These are phyloP conservation scores for Papilio demoleus DNA, from an alignment of 2,888 invertebrate genomes.

Conservation along the genomic window DNA sequence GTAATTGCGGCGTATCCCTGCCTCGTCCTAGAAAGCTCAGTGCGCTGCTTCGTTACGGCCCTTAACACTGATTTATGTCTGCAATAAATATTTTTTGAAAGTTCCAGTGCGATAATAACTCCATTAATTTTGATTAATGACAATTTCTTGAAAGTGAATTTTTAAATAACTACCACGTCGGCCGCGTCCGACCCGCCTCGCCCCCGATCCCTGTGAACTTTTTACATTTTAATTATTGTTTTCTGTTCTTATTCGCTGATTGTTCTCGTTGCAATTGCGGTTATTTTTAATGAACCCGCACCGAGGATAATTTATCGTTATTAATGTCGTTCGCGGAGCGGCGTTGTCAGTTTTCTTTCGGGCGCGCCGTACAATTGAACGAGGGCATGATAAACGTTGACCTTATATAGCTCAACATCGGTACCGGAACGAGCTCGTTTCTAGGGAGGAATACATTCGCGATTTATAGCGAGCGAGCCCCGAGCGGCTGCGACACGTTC, in stretches of 20 bases:
- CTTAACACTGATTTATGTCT: slow-evolving; percentile 80
- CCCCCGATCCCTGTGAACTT: slow-evolving; percentile 63
- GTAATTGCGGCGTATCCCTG: slow-evolving; percentile 63
- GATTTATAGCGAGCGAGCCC: slow-evolving; percentile 68
- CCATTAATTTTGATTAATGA: slow-evolving; percentile 84
- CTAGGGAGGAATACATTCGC: slow-evolving; percentile 65
- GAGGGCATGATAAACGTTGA: slow-evolving; percentile 40
- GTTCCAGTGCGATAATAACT: slow-evolving; percentile 82
- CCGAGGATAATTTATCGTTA: slow-evolving; percentile 39
- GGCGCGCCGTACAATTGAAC: slow-evolving; percentile 34
- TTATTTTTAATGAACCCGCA: slow-evolving; percentile 53
- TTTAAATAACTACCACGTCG: slow-evolving; percentile 60
- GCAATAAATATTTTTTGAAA: slow-evolving; percentile 83
- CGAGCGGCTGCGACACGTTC: slow-evolving; percentile 78
- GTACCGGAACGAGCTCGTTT: slow-evolving; percentile 44
- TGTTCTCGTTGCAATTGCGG: slow-evolving; percentile 68
- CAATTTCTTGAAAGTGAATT: slow-evolving; percentile 81
- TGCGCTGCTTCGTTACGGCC: slow-evolving; percentile 75
- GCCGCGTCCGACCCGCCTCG: slow-evolving; percentile 59
- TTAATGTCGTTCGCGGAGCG: slow-evolving; percentile 37
- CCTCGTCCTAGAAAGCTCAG: slow-evolving; percentile 78
- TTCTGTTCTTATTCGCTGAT: slow-evolving; percentile 61
- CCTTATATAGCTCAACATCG: slow-evolving; percentile 38
- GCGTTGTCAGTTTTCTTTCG: slow-evolving; percentile 39
- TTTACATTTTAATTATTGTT: slow-evolving; percentile 71